These are phyloP conservation scores for Reinhardtius hippoglossoides DNA, from an alignment of 2,113 vertebrate genomes.

Conservation along the genomic window DNA sequence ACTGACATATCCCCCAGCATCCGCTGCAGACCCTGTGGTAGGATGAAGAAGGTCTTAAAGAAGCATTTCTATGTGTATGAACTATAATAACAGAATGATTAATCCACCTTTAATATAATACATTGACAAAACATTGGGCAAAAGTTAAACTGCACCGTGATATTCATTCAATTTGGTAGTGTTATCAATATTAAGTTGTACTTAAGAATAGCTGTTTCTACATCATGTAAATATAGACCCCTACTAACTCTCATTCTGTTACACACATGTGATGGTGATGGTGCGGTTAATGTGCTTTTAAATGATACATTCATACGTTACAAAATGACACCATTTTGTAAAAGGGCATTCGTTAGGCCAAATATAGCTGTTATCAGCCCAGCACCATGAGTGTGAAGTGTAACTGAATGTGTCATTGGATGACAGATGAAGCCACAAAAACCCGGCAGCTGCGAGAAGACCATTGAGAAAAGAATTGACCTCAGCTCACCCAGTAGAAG, in stretches of 20 bases:
- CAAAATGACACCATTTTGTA: neutral
- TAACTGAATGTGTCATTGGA: conserved; percentile 67
- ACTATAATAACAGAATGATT: neutral
- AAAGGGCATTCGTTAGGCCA: conserved; percentile 28
- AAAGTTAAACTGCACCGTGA: neutral
- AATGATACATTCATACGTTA: neutral
- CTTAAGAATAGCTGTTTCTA: neutral
- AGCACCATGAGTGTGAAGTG: conserved; percentile 50
- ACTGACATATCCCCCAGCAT: neutral
- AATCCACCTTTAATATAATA: neutral
- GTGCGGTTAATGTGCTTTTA: neutral
- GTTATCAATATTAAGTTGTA: neutral
- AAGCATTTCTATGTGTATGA: neutral
- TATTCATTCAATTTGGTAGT: too few species aligned
- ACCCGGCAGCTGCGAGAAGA: conserved; percentile 48
- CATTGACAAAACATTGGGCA: neutral
- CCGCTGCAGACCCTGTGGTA: conserved; percentile 4
- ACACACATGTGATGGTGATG: neutral
- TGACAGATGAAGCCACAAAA: conserved; percentile 60
- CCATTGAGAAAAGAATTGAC: conserved; percentile 62
- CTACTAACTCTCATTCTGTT: neutral
- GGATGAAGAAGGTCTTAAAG: conserved; percentile 4
- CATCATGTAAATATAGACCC: neutral
- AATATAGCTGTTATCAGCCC: conserved; percentile 79
- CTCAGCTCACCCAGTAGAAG: conserved; percentile 50